Base-by-base conservation (phyloP, 2,797 vertebrate genomes). In the Crocidura indochinensis region DNA sequence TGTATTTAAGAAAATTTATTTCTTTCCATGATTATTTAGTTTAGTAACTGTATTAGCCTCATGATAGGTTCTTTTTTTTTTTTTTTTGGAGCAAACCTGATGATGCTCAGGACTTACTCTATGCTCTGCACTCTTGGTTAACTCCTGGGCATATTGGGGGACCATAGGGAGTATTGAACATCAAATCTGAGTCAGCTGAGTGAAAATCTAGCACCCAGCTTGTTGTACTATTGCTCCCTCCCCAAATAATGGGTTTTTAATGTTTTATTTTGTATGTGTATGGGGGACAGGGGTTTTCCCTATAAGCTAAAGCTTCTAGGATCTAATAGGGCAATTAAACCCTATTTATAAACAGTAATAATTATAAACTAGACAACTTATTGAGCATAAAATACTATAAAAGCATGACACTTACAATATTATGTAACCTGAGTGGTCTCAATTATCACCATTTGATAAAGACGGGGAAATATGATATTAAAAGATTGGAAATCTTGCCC, bases 11-110 rank as follows among this genome's bases (percentile, higher is more conserved):
- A 81, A 91, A 74, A 84, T 22, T 62, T 51, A 76, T 27, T 2
- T 51, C 10, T 64, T 90, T 78, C 44, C 47, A 92, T 71, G 72
- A 67, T 91, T 76, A 65, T 75, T 88, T 91, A 29, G 38, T 67
- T 95, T 75, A 75, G 38, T 60, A 87, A 73, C 29, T 81, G 31
- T 22, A 72, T 65, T 14, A 64, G 22, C 1, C 29, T 20, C 83
- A 51, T 17, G 64, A 20, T 20, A 20, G 19, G 6, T 60, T 60
- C 22, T 53, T 12, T 53, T 53, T 53, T 1, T n/a, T 10, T 53
- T 53, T 5, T 1, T 53, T 53, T 53, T 60, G 56, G 15, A 17
- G 56, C 7, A 17, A 60, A 17, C 14, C 56, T 20, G 17, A 22
- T 60, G 56, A 20, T 20, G 4, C 56, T 60, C 56, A 60, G 56